Evolutionary conservation across 2,113 vertebrate species (phyloP), one percentile per base, ranked within the genome.

Genomic region (Boulengerochromis microlepis): DNA sequence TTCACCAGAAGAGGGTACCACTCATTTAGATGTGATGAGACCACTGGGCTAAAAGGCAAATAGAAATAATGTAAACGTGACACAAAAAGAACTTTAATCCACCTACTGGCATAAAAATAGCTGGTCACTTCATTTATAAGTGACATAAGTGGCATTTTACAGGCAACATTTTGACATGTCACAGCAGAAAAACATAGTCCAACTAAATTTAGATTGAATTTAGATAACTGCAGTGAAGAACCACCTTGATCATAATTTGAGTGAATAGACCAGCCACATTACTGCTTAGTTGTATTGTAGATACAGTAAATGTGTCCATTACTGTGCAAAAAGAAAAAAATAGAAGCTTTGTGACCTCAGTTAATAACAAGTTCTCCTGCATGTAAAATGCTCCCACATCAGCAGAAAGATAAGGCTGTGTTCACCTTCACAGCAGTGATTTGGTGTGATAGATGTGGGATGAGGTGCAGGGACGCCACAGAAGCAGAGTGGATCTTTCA

Each of bases 1-100:
- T 71, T 35, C 4, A 80, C 88, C 94, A 93, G 71, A 38, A 91
- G 95, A 93, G 91, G 90, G 86, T 54, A 61, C 87, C 85, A 80
- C 22, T 45, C 19, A 81, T 52, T 85, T 47, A 89, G 45, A 13
- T 85, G 53, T 81, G 13, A 5, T 11, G 13, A 16, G 1, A 19
- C 71, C 12, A 3, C 69, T 19, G 22, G 2, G 13, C 38, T 8
- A 15, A 5, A 76, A 47, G 10, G 29, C 45, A 61, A 22, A 24
- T n/a, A 50, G 71, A 78, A 11, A 80, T 5, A 9, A 8, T 26
- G 15, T 24, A n/a, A 82, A 35, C 2, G 2, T 19, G 26, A 52
- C 10, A 31, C 74, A 78, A 78, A 50, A 8, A 12, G 3, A 19
- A 50, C 10, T 78, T 31, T 50, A 31, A 78, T 78, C 74, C 16